These are phyloP conservation scores for Pipistrellus nathusii DNA, from an alignment of 2,797 vertebrate genomes.

Conservation along the genomic window DNA sequence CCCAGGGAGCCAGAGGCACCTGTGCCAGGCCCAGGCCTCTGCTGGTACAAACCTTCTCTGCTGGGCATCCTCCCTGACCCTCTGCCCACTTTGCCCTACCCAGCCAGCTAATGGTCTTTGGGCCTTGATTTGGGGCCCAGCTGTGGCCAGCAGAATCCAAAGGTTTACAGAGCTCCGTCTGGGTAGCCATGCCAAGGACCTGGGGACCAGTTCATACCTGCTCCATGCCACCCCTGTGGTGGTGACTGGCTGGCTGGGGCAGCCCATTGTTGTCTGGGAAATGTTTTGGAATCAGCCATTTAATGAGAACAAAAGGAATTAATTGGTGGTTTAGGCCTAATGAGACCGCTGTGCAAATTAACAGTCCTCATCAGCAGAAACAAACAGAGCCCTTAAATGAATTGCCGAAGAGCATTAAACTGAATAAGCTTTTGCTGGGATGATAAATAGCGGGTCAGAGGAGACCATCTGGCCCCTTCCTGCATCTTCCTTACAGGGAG, in stretches of 20 bases:
- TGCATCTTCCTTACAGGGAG: slow-evolving; percentile 71
- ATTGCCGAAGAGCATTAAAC: slow-evolving; percentile 88
- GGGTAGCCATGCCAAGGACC: not conserved
- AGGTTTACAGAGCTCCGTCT: slow-evolving; percentile 84
- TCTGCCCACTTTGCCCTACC: slow-evolving; percentile 59
- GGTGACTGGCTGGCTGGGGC: slow-evolving; percentile 70
- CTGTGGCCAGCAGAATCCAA: slow-evolving; percentile 76
- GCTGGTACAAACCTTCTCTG: not conserved
- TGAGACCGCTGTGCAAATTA: slow-evolving; percentile 93
- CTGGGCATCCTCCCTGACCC: slow-evolving; percentile 65
- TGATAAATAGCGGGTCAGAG: slow-evolving; percentile 89
- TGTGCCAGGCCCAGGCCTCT: not conserved
- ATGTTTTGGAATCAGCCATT: slow-evolving; percentile 92
- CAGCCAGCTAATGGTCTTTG: slow-evolving; percentile 49
- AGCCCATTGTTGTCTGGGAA: slow-evolving; percentile 87
- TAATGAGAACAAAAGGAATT: slow-evolving; percentile 93
- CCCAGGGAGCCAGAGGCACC: not conserved
- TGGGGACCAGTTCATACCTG: slow-evolving; percentile 69
- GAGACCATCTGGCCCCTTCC: slow-evolving; percentile 94
- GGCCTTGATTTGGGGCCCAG: slow-evolving; percentile 81
- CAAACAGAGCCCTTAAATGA: slow-evolving; percentile 93
- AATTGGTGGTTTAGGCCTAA: slow-evolving; percentile 94
- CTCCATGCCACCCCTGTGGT: not conserved
- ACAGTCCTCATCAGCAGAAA: slow-evolving; percentile 96
- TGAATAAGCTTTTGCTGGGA: slow-evolving; percentile 88